Conservation (phyloP, 1,140 invertebrate genomes). For the Pinna nobilis region DNA sequence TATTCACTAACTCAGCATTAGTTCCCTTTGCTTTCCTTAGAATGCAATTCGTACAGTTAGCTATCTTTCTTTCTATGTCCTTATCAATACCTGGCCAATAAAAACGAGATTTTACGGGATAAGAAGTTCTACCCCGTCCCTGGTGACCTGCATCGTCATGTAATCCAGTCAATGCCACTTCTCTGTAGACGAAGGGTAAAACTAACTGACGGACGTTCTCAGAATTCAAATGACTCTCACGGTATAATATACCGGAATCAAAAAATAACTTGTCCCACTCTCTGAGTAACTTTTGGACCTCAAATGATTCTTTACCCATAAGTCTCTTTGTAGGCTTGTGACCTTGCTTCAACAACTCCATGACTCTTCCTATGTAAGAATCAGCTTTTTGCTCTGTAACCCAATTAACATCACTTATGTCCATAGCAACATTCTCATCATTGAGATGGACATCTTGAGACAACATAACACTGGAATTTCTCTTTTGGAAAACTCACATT, state of each 20-base stretch:
- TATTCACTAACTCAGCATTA: neutral
- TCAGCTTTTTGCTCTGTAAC: neutral
- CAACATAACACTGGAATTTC: too few species aligned
- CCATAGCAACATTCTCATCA: too few species aligned
- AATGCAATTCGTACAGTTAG: conserved; percentile 10
- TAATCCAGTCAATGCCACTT: neutral
- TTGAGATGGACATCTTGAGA: too few species aligned
- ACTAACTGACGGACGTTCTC: conserved; percentile 29
- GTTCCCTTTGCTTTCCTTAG: neutral
- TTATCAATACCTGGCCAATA: conserved; percentile 14
- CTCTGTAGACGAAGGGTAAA: conserved; percentile 15
- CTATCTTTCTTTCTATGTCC: conserved; percentile 3
- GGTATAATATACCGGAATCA: neutral
- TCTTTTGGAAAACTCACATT: conserved; percentile 39
- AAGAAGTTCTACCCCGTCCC: conserved; percentile 5
- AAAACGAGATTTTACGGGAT: neutral
- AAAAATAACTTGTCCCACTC: conserved; percentile 12
- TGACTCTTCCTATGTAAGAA: neutral
- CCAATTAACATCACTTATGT: neutral
- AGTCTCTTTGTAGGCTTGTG: neutral
- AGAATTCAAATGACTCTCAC: neutral
- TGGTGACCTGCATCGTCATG: conserved; percentile 17
- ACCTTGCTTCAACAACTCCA: neutral
- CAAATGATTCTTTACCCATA: neutral
- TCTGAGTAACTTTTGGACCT: conserved; percentile 8